Conservation (phyloP, 2,888 invertebrate species). For the Drosophila gaucha region DNA sequence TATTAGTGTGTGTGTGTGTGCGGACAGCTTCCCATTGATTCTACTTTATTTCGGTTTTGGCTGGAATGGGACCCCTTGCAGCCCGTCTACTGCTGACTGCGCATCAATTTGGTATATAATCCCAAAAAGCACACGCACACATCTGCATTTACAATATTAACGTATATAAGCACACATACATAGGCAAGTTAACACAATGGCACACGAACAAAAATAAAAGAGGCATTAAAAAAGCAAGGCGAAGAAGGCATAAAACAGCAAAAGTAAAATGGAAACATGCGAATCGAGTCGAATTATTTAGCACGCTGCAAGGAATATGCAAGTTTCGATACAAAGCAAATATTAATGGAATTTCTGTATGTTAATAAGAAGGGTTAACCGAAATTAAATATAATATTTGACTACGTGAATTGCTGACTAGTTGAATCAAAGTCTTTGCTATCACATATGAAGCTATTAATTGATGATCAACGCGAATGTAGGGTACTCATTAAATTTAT, state of each 20-base stretch:
- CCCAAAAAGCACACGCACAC: slow-evolving; percentile 35
- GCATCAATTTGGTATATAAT: slow-evolving; percentile 41
- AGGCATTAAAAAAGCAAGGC: slow-evolving; percentile 46
- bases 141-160: not conserved
- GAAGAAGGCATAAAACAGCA: slow-evolving; percentile 23
- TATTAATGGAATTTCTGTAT: not conserved
- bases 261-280: slow-evolving; percentile 14
- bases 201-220: slow-evolving; percentile 55
- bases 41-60: slow-evolving; percentile 26
- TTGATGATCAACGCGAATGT: too few relatives aligned
- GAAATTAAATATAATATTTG: not conserved
- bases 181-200: slow-evolving; percentile 41
- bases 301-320: slow-evolving; percentile 18
- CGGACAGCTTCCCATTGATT: slow-evolving; percentile 20
- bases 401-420: too few relatives aligned
- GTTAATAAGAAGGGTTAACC: too few relatives aligned
- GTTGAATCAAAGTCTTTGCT: too few relatives aligned
- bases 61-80: slow-evolving; percentile 22
- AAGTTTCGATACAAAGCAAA: not conserved
- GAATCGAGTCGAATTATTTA: slow-evolving; percentile 6
- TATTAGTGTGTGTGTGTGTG: not conserved
- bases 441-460: too few relatives aligned
- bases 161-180: slow-evolving; percentile 11
- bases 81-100: slow-evolving; percentile 7
- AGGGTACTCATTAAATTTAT: slow-evolving; percentile 18